Base-by-base conservation (phyloP, 2,797 vertebrate genomes). In the Ciconia nigra region DNA sequence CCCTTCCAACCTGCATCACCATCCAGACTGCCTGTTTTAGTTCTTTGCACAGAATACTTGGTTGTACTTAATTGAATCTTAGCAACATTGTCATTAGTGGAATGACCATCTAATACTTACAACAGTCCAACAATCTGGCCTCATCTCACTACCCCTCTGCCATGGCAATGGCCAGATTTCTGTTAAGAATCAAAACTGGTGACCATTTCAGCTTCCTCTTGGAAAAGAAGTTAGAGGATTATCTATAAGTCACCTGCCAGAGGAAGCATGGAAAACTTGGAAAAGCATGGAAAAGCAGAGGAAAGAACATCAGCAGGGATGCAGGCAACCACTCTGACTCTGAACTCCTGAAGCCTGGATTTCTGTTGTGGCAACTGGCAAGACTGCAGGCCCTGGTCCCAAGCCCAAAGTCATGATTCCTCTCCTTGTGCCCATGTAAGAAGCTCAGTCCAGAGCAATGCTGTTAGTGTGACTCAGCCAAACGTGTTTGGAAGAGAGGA, bases 41-140 rank as follows among this genome's bases (percentile, higher is more conserved):
- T 39, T 87, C 35, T 63, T 71, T 49, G 15, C 35, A 11, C 20
- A 22, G 21, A n/a, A 71, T 71, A 39, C 31, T 49, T 39, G 28
- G 25, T 29, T 78, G 33, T 65, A 20, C 6, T 74, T 39, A 18
- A 35, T 1, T 51, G 18, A 24, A 55, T 15, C 9, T 62, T 62
- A 49, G 19, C 22, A 42, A 22, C 10, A 21, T 33, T 28, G 15
- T 22, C 35, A 10, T 81, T 70, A 55, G 15, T 8, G 15, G 18
- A 82, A 57, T 5, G 70, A 9, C 16, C 37, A 51, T 19, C 10
- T n/a, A n/a, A 47, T 41, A 71, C 67, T 74, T 58, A 9, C 47
- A 85, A 44, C 9, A 58, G 10, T 13, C 28, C 26, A 37, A 14
- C 0, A 0, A 31, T 5, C 33, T 17, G 62, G 11, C 31, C n/a